Percentiles rank a stretch among this genome's conserved stretches.
These are phyloP conservation scores for Bugulina stolonifera DNA, from an alignment of 2,888 invertebrate genomes.

Conservation along the genomic window DNA sequence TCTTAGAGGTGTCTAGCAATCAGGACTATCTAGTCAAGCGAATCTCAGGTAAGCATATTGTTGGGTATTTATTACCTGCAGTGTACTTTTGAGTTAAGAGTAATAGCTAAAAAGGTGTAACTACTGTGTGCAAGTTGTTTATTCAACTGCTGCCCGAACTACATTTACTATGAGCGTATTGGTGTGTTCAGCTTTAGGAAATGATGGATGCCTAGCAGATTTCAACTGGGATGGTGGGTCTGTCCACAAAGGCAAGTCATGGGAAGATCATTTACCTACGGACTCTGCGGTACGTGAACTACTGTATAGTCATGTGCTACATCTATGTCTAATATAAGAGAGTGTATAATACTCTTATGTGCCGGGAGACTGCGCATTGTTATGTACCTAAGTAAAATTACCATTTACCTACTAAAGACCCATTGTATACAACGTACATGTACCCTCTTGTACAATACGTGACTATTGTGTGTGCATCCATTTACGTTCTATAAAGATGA, in stretches of 20 bases:
- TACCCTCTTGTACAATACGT: too few relatives aligned
- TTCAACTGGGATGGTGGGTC: slow-evolving; percentile 79
- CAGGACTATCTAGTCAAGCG: slow-evolving; percentile 79
- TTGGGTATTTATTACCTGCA: too few relatives aligned
- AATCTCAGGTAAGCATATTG: slow-evolving; percentile 55
- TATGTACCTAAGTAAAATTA: too few relatives aligned
- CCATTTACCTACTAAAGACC: too few relatives aligned
- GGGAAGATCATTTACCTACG: slow-evolving; percentile 77
- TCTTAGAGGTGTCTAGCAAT: slow-evolving; percentile 73
- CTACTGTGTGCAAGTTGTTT: too few relatives aligned
- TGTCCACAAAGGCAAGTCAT: slow-evolving; percentile 64
- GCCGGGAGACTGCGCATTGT: not conserved
- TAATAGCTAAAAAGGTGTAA: too few relatives aligned
- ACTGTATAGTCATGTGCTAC: not conserved
- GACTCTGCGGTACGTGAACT: slow-evolving; percentile 62
- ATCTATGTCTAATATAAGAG: not conserved
- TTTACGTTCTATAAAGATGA: too few relatives aligned
- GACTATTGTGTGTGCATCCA: too few relatives aligned
- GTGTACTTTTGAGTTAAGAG: too few relatives aligned
- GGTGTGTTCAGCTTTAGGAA: slow-evolving; percentile 54
- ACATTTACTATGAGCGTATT: too few relatives aligned
- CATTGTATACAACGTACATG: too few relatives aligned
- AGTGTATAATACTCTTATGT: not conserved
- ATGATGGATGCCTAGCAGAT: slow-evolving; percentile 79
- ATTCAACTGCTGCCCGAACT: too few relatives aligned